Evolutionary conservation across 2,113 vertebrate genomes (phyloP).

Genomic region (Mixornis gularis): DNA sequence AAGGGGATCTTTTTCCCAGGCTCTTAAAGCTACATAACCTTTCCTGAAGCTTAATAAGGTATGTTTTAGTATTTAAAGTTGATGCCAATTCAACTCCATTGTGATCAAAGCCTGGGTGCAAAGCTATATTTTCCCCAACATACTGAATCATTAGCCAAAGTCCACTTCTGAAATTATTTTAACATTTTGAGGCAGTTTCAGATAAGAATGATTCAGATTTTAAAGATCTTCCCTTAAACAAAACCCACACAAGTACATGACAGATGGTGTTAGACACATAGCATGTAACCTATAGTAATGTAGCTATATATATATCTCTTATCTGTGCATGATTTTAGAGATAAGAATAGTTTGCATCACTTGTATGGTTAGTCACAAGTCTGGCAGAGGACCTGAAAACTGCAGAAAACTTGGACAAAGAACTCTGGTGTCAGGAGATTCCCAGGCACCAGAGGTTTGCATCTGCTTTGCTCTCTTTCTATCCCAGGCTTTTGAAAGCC

Average conservation of each 20-base stretch:
- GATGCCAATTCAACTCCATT: not conserved
- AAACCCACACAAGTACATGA: not conserved
- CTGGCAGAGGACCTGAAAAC: not conserved
- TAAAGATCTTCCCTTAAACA: not conserved
- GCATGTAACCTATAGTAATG: not conserved
- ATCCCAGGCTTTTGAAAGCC: not conserved
- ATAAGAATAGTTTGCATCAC: not conserved
- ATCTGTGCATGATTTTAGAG: not conserved
- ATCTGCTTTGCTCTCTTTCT: not conserved
- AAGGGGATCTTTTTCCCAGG: not conserved
- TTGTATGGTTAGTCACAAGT: not conserved
- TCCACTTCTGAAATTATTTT: not conserved
- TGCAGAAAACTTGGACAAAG: not conserved
- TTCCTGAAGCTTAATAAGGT: not conserved
- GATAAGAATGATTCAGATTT: conserved; percentile 37
- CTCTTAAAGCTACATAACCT: not conserved
- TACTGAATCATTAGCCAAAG: not conserved
- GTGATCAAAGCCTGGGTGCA: not conserved
- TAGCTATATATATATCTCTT: not conserved
- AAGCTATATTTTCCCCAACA: not conserved
- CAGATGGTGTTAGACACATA: conserved; percentile 40
- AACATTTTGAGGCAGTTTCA: not conserved
- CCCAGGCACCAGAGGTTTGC: not conserved
- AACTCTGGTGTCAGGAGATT: not conserved
- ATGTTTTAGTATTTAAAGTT: not conserved